A percentile compares a stretch with the other conserved stretches of the same genome.
phyloP scores from a whole-genome alignment of 2,888 invertebrate species.

The Drosophila formosana region DNA sequence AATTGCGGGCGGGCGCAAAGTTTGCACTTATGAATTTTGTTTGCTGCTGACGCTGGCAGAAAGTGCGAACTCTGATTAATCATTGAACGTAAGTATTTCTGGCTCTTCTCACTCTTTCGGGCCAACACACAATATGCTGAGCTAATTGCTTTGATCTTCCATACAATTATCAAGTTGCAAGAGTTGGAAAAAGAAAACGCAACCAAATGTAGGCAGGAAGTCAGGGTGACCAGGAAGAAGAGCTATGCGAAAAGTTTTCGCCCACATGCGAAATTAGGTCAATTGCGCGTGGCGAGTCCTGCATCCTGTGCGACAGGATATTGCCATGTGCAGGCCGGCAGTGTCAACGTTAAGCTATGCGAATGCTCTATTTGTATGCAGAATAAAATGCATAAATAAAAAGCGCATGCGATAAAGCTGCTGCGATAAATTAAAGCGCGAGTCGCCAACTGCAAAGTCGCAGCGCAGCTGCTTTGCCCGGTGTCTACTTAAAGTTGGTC shows the following conservation, averaged over 20 bases:
- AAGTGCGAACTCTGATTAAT: conserved; percentile 10
- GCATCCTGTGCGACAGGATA: conserved; percentile 56
- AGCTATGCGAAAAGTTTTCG: conserved; percentile 11
- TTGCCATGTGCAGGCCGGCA: conserved; percentile 25
- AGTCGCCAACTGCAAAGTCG: too few relatives aligned
- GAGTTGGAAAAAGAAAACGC: neutral
- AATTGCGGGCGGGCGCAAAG: conserved; percentile 37
- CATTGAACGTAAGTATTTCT: conserved; percentile 3
- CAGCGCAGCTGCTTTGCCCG: conserved; percentile 25
- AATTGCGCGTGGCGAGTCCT: conserved; percentile 55
- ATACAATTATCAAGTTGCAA: neutral
- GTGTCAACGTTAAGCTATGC: conserved; percentile 25
- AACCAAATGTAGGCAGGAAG: conserved; percentile 24
- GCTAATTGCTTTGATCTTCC: conserved; percentile 10
- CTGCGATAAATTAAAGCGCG: conserved; percentile 58
- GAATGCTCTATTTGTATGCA: conserved; percentile 8
- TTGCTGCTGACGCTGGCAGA: conserved; percentile 56
- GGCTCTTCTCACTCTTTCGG: too few relatives aligned
- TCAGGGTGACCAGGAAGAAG: conserved; percentile 31
- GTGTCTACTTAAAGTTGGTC: conserved; percentile 38
- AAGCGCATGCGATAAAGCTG: conserved; percentile 32
- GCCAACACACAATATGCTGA: neutral
- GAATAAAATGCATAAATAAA: conserved; percentile 18
- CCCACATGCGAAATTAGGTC: conserved; percentile 58
- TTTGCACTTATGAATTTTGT: conserved; percentile 57